Percentiles rank a stretch among this genome's conserved stretches.
Evolutionary conservation across 2,113 vertebrate genomes (phyloP).

Genomic region (Epinephelus lanceolatus): DNA sequence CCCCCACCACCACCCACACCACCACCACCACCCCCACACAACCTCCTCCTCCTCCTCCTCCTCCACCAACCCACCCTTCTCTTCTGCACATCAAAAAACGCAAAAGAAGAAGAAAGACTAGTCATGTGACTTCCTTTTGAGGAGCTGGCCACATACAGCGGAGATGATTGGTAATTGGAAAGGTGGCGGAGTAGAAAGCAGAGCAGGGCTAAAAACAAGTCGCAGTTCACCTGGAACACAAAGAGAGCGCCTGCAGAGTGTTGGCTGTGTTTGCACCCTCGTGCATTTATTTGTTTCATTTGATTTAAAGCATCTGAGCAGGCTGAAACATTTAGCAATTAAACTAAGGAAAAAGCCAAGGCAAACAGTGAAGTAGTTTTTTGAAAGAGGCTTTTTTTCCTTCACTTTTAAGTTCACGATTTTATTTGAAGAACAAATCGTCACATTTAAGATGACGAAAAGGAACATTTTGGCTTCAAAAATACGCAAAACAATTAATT

Average conservation of each 20-base stretch:
- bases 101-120: slow-evolving; percentile 82
- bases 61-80: slow-evolving; percentile 47
- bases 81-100: slow-evolving; percentile 60
- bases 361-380: background rate
- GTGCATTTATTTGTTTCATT: slow-evolving; percentile 14
- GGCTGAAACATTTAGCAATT: background rate
- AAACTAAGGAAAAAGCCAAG: background rate
- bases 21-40: background rate
- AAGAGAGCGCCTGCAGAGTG: slow-evolving; percentile 16
- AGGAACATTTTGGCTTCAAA: background rate
- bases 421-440: background rate
- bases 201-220: slow-evolving; percentile 38
- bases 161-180: slow-evolving; percentile 84
- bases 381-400: background rate
- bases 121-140: slow-evolving; percentile 89
- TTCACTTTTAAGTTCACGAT: background rate
- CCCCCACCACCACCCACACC: background rate
- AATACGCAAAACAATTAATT: background rate
- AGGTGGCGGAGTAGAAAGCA: slow-evolving; percentile 62
- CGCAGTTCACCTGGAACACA: slow-evolving; percentile 41
- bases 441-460: too few relatives aligned
- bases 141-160: slow-evolving; percentile 81
- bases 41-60: slow-evolving; percentile 14
- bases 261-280: background rate
- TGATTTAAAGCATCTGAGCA: background rate